These are phyloP conservation scores for Cotesia chilonis DNA, from an alignment of 1,140 invertebrate genomes.

Conservation along the genomic window DNA sequence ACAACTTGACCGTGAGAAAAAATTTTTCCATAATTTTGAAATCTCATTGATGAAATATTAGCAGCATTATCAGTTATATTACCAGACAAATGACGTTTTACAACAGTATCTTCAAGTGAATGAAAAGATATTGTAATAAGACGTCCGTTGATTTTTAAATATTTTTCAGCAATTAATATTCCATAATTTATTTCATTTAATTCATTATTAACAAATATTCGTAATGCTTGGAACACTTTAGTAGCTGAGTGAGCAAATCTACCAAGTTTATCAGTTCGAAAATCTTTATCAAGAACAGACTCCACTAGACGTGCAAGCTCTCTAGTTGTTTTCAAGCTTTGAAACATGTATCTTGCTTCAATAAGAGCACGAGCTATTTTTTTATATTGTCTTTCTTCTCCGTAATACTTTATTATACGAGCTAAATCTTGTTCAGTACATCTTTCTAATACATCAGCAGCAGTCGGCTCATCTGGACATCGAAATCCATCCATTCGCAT, in stretches of 20 bases:
- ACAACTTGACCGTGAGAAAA: slow-evolving; percentile 71
- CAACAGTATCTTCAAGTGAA: slow-evolving; percentile 93
- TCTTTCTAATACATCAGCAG: slow-evolving; percentile 83
- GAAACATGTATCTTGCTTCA: slow-evolving; percentile 85
- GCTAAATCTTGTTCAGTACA: slow-evolving; percentile 81
- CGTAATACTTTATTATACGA: slow-evolving; percentile 88
- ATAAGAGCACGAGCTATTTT: slow-evolving; percentile 89
- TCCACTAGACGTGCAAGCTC: slow-evolving; percentile 85
- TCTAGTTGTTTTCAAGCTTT: slow-evolving; percentile 81
- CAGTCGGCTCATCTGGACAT: slow-evolving; percentile 77
- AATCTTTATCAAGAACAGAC: slow-evolving; percentile 70
- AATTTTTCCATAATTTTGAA: slow-evolving; percentile 67
- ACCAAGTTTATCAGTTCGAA: slow-evolving; percentile 74
- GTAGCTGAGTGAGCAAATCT: slow-evolving; percentile 84
- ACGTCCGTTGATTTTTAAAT: slow-evolving; percentile 80
- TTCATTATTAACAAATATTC: slow-evolving; percentile 98
- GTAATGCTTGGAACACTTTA: slow-evolving; percentile 92
- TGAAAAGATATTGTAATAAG: slow-evolving; percentile 90
- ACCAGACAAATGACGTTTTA: slow-evolving; percentile 88
- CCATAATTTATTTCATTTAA: slow-evolving; percentile 95
- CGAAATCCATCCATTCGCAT: slow-evolving; percentile 93
- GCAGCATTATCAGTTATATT: slow-evolving; percentile 75
- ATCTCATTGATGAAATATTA: slow-evolving; percentile 75
- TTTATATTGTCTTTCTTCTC: slow-evolving; percentile 87
- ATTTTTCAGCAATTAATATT: slow-evolving; percentile 79